phyloP scores from a whole-genome alignment of 2,888 invertebrate species.

The Trissonchulus latispiculum region DNA sequence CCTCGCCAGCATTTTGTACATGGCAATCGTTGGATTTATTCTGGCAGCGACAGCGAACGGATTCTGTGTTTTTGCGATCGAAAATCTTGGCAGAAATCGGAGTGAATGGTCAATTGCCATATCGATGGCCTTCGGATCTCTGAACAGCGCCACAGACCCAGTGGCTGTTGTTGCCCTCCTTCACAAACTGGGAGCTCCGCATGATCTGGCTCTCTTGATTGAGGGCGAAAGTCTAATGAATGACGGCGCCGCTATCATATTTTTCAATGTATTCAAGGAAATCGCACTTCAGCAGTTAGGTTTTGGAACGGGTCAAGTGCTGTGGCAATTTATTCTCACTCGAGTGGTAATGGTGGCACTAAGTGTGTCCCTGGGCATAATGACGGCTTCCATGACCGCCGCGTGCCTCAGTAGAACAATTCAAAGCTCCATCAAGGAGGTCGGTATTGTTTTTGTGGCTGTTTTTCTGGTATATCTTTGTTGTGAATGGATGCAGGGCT shows the following conservation, averaged over 20 bases:
- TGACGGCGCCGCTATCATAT: neutral
- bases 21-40: neutral
- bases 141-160: conserved; percentile 8
- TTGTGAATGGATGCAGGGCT: neutral
- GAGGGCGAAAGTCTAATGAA: conserved; percentile 11
- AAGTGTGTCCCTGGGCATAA: neutral
- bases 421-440: conserved; percentile 1
- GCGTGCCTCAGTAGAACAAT: neutral
- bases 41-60: neutral
- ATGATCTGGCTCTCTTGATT: neutral
- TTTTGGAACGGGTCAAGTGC: neutral
- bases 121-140: neutral
- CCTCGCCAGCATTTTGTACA: neutral
- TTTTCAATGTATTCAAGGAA: neutral
- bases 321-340: neutral
- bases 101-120: neutral
- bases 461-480: neutral
- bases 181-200: neutral
- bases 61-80: neutral
- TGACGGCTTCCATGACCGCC: neutral
- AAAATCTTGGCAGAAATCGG: neutral
- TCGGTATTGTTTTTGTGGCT: neutral
- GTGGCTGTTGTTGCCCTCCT: conserved; percentile 7
- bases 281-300: neutral
- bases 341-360: neutral